Percentiles rank a stretch among this genome's conserved stretches.
Evolutionary conservation across 2,888 invertebrate species (phyloP).

Genomic region (Lissonota sp.): DNA sequence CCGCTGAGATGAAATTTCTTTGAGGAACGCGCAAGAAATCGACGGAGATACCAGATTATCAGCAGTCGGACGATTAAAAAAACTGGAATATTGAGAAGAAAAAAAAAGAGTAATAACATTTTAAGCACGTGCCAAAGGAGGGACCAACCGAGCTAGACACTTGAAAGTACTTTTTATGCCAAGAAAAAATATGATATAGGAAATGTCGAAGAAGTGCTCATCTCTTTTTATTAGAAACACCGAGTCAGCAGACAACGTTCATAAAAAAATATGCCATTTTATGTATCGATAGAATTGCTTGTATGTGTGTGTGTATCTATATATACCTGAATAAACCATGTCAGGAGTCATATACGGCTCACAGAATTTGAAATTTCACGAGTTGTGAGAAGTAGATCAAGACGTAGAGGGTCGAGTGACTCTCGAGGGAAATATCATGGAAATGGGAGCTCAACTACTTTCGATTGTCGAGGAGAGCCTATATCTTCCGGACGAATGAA

Average conservation of each 20-base stretch:
- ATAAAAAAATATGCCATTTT: conserved; percentile 8
- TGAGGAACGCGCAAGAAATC: not conserved
- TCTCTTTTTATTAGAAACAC: conserved; percentile 34
- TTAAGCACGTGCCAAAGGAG: conserved; percentile 58
- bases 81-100: conserved; percentile 22
- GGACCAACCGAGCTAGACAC: conserved; percentile 52
- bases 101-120: conserved; percentile 14
- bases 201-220: not conserved
- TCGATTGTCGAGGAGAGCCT: conserved; percentile 46
- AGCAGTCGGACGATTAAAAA: conserved; percentile 39
- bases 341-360: conserved; percentile 26
- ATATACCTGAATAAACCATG: conserved; percentile 11
- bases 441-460: conserved; percentile 38
- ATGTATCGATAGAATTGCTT: no score
- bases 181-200: conserved; percentile 14
- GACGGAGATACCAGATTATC: conserved; percentile 4
- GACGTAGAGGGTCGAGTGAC: conserved; percentile 4
- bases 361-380: conserved; percentile 25
- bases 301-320: not conserved
- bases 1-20: conserved; percentile 10
- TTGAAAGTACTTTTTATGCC: conserved; percentile 52
- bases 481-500: conserved; percentile 55
- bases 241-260: conserved; percentile 46
- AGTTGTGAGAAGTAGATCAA: conserved; percentile 40
- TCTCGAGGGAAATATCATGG: conserved; percentile 40